These are phyloP conservation scores for Endotricha flammealis DNA, from an alignment of 2,888 invertebrate species.

Conservation along the genomic window DNA sequence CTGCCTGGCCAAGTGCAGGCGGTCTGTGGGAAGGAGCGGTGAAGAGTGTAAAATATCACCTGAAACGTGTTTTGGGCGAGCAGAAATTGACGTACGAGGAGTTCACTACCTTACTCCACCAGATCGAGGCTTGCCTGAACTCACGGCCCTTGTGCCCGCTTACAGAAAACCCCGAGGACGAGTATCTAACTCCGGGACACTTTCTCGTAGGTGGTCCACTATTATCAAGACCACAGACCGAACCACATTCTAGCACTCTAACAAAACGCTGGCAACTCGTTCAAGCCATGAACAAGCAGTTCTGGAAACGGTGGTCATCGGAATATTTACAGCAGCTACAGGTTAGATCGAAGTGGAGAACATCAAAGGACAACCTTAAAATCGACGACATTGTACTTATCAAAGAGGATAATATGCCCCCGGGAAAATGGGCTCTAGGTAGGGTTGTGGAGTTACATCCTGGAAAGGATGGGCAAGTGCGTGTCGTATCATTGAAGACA, in stretches of 20 bases:
- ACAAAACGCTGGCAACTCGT: conserved; percentile 1
- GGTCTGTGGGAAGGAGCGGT: conserved; percentile 9
- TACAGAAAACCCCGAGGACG: conserved; percentile 9
- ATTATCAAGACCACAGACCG: not conserved
- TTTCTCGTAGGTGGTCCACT: conserved; percentile 6
- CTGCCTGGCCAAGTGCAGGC: conserved; percentile 15
- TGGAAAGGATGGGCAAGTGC: too few relatives aligned
- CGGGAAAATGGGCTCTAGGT: not conserved
- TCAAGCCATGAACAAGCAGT: conserved; percentile 4
- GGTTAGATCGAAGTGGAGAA: too few relatives aligned
- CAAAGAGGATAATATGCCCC: not conserved
- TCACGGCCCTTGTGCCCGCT: conserved; percentile 9
- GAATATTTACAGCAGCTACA: too few relatives aligned
- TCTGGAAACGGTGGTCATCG: conserved; percentile 2
- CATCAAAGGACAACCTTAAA: not conserved
- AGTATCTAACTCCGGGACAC: conserved; percentile 6
- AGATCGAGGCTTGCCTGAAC: conserved; percentile 12
- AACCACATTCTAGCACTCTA: not conserved
- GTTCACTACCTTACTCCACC: conserved; percentile 8
- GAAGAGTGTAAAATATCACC: conserved; percentile 3
- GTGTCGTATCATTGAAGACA: too few relatives aligned
- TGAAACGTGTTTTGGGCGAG: conserved; percentile 6
- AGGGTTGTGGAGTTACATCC: too few relatives aligned
- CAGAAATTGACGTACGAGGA: conserved; percentile 10
- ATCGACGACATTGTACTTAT: not conserved